Percentiles rank a stretch among this genome's conserved stretches.
Conservation (phyloP, 2,113 vertebrate species). For the Oryzias javanicus region DNA sequence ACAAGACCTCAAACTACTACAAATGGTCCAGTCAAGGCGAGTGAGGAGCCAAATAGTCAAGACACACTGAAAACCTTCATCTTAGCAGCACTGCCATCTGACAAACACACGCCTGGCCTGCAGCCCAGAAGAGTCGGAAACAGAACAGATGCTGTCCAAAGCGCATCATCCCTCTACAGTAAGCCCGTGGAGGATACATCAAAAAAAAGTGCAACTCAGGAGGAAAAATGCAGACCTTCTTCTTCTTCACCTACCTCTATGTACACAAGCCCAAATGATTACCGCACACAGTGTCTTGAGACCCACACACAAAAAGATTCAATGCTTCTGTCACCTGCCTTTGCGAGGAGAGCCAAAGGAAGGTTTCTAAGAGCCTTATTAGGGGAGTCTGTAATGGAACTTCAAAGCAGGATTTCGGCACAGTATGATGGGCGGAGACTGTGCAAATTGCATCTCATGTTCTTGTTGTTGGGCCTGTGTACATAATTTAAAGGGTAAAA, state of each 20-base stretch:
- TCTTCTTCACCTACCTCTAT: conserved; percentile 9
- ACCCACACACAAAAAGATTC: conserved; percentile 20
- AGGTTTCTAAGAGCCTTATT: conserved; percentile 72
- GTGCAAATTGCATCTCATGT: conserved; percentile 57
- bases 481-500: conserved; percentile 44
- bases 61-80: conserved; percentile 61
- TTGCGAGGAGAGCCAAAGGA: conserved; percentile 26
- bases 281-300: conserved; percentile 11
- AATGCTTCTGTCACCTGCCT: conserved; percentile 40
- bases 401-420: conserved; percentile 61
- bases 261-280: conserved; percentile 2
- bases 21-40: conserved; percentile 59
- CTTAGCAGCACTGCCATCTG: conserved; percentile 63
- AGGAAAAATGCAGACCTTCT: conserved; percentile 26
- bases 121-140: conserved; percentile 56
- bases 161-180: conserved; percentile 41
- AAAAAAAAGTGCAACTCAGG: conserved; percentile 26
- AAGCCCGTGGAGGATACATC: conserved; percentile 32
- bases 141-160: conserved; percentile 72
- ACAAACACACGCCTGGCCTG: conserved; percentile 66
- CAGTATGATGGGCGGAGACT: conserved; percentile 56
- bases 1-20: conserved; percentile 44
- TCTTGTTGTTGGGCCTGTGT: conserved; percentile 19
- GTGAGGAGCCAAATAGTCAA: conserved; percentile 41
- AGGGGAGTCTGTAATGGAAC: conserved; percentile 41